Base-by-base conservation (phyloP, 2,888 invertebrate species). In the Exocentrus adspersus region DNA sequence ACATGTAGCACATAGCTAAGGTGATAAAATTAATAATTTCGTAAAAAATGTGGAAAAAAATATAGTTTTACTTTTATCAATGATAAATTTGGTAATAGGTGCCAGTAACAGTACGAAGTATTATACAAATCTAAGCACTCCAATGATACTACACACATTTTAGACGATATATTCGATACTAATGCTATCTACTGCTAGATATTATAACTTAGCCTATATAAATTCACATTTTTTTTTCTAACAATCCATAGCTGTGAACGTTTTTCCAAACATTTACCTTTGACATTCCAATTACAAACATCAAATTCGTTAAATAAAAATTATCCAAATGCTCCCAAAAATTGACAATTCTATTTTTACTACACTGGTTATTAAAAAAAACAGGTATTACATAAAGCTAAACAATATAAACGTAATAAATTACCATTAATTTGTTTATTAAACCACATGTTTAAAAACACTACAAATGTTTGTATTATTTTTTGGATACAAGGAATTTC, bases 141-240 rank as follows among this genome's bases (percentile, higher is more conserved):
- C 80, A 80, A 78, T 77, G 78, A 81, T 78, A 81, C 82, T 82
- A 82, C 81, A 80, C 79, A 79, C 81, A 80, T 77, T 77, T 77
- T 79, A 77, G 75, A 79, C 75, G 78, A 80, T 80, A 81, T 81
- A 81, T 79, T 81, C 80, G 79, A 80, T 79, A 79, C 79, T 80
- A 80, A 78, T 77, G 72, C 80, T 80, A 81, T 81, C 81, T 81
- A 82, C 80, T 78, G 75, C 78, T 80, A 80, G 79, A 80, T 80
- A 81, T 79, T 75, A 77, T 76, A 71, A 78, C 79, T 79, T 81
- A 81, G 68, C 75, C 78, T 80, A 79, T 58, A 51, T 72, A 80
- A 80, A 71, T 80, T 81, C 80, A 81, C 80, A 78, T 77, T 73
- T 73, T 65, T 66, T 65, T 66, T 65, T 66, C 65, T 73, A 71